phyloP scores from a whole-genome alignment of 1,140 invertebrate genomes.

The Oscheius sp. region DNA sequence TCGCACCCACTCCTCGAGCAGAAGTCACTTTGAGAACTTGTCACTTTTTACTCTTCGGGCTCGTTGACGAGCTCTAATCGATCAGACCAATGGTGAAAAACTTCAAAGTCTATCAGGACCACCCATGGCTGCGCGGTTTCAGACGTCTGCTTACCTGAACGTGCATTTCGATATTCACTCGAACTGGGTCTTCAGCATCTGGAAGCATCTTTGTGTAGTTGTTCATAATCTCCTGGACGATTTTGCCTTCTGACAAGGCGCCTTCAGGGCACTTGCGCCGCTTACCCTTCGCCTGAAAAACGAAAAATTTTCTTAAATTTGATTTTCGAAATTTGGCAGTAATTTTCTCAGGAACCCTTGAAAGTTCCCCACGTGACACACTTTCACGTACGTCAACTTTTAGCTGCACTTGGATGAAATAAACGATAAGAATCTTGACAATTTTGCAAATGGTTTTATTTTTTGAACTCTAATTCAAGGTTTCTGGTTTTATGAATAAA shows the following conservation, averaged over 20 bases:
- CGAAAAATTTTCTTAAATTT: neutral
- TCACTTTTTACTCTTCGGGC: neutral
- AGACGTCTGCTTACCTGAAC: slow-evolving; percentile 49
- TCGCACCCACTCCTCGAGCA: neutral
- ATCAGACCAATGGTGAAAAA: neutral
- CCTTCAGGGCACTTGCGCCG: slow-evolving; percentile 51
- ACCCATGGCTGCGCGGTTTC: no score
- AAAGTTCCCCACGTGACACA: no score
- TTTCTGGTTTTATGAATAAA: no score
- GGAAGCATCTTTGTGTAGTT: slow-evolving; percentile 59
- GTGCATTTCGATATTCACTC: slow-evolving; percentile 55
- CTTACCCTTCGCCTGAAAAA: slow-evolving; percentile 32
- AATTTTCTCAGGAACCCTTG: no score
- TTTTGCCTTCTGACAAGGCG: slow-evolving; percentile 51
- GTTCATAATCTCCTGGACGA: slow-evolving; percentile 48
- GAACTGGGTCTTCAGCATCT: slow-evolving; percentile 53
- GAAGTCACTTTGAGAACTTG: slow-evolving; percentile 11
- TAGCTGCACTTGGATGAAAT: no score
- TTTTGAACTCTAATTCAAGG: no score
- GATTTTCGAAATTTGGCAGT: no score
- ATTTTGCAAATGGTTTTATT: no score
- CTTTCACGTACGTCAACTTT: no score
- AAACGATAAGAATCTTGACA: no score
- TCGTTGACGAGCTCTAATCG: neutral
- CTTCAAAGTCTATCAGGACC: neutral